Conservation (phyloP, 1,140 invertebrate genomes). For the Temnothorax nylanderi region DNA sequence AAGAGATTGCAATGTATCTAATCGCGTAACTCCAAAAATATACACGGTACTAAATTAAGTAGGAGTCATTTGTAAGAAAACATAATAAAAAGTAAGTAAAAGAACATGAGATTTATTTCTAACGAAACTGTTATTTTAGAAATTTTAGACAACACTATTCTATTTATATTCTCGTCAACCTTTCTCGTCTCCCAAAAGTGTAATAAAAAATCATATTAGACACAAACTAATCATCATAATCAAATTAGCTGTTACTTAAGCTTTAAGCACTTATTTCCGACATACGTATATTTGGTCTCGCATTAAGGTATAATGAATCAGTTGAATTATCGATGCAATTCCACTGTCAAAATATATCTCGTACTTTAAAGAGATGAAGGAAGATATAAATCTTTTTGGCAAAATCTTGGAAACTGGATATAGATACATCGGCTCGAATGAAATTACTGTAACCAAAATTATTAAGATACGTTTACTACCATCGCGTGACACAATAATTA, state of each 20-base stretch:
- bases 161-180: background rate
- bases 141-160: background rate
- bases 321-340: background rate
- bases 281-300: background rate
- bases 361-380: background rate
- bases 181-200: background rate
- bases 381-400: background rate
- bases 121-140: background rate
- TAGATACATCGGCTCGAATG: background rate
- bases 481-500: constrained; percentile 48
- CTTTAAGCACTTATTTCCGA: background rate
- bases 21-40: background rate
- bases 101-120: background rate
- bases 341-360: background rate
- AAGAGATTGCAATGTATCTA: background rate
- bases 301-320: background rate
- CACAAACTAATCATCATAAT: background rate
- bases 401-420: background rate
- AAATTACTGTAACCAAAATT: background rate
- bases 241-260: background rate
- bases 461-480: constrained; percentile 32
- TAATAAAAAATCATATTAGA: background rate
- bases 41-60: background rate
- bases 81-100: background rate
- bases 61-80: background rate